These are phyloP conservation scores for Megalopta genalis DNA, from an alignment of 1,140 invertebrate species.

Conservation along the genomic window DNA sequence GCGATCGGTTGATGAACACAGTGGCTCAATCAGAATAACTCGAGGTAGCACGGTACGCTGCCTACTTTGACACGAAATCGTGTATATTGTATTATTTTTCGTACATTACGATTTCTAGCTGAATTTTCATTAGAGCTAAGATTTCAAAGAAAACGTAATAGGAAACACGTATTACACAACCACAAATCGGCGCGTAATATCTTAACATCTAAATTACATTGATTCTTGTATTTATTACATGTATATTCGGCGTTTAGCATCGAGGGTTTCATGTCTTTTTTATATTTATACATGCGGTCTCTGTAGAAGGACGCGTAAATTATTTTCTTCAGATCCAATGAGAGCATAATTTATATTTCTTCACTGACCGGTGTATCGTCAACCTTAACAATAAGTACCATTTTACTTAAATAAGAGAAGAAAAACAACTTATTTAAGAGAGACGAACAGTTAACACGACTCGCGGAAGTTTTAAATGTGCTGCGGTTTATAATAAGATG, in stretches of 20 bases:
- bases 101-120: slow-evolving; percentile 75
- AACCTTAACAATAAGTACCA: slow-evolving; percentile 47
- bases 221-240: slow-evolving; percentile 75
- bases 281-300: slow-evolving; percentile 62
- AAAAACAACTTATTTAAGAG: slow-evolving; percentile 62
- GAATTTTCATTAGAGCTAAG: slow-evolving; percentile 75
- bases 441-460: slow-evolving; percentile 45
- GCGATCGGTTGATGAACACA: slow-evolving; percentile 48
- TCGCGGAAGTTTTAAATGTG: slow-evolving; percentile 13
- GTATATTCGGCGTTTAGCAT: slow-evolving; percentile 71
- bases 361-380: slow-evolving; percentile 43
- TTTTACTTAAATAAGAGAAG: slow-evolving; percentile 57
- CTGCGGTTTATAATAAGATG: slow-evolving; percentile 41
- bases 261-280: slow-evolving; percentile 49
- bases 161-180: background rate
- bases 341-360: slow-evolving; percentile 62
- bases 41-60: slow-evolving; percentile 49
- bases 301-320: slow-evolving; percentile 44
- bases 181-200: slow-evolving; percentile 60
- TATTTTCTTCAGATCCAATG: slow-evolving; percentile 58
- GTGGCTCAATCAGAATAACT: slow-evolving; percentile 56
- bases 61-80: slow-evolving; percentile 43
- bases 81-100: slow-evolving; percentile 76
- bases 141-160: slow-evolving; percentile 55
- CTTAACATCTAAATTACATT: slow-evolving; percentile 73